These are phyloP conservation scores for Pelosia muscerda DNA, from an alignment of 2,888 invertebrate species.

Conservation along the genomic window DNA sequence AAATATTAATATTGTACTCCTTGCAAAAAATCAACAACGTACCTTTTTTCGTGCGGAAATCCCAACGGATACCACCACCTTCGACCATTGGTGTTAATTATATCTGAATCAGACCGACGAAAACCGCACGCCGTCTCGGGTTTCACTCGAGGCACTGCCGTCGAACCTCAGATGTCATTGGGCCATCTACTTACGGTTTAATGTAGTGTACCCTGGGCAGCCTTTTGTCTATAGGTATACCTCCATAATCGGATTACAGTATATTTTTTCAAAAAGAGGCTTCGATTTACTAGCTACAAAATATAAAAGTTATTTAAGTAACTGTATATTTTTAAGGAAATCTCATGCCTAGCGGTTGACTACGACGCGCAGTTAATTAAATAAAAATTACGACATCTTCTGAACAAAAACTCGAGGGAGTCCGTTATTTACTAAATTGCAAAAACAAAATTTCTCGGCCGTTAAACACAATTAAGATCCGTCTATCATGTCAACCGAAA, in stretches of 20 bases:
- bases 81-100: too few species aligned
- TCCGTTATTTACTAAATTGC: constrained; percentile 9
- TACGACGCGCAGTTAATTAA: neutral
- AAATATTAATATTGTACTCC: neutral
- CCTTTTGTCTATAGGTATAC: too few species aligned
- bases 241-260: neutral
- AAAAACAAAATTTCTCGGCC: constrained; percentile 24
- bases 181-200: too few species aligned
- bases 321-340: neutral
- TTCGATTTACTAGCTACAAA: neutral
- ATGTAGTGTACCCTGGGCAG: too few species aligned
- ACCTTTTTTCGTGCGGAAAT: too few species aligned
- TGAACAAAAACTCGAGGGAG: neutral
- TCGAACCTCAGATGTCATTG: too few species aligned
- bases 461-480: constrained; percentile 37
- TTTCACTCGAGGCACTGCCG: too few species aligned
- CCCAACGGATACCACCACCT: too few species aligned
- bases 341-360: neutral
- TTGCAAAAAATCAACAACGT: too few species aligned
- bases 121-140: too few species aligned
- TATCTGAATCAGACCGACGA: too few species aligned
- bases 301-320: neutral
- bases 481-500: constrained; percentile 30
- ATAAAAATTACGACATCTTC: constrained; percentile 9
- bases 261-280: neutral